A percentile compares a stretch with the other conserved stretches of the same genome.
Conservation (phyloP, 2,797 vertebrate species). For the Takifugu ocellatus region DNA sequence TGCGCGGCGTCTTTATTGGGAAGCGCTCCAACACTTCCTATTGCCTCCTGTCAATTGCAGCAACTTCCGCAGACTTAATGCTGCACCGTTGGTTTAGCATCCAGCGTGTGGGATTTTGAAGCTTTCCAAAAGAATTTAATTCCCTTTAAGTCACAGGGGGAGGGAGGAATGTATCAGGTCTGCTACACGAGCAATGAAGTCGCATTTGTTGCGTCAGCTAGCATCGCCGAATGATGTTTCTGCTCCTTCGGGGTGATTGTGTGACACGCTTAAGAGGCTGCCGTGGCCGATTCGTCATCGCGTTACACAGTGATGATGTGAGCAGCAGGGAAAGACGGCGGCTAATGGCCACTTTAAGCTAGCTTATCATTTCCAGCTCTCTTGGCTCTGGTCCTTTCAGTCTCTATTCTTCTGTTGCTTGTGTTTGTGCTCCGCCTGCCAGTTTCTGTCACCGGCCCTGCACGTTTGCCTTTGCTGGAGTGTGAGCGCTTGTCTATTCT, state of each 20-base stretch:
- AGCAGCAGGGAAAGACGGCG: not conserved
- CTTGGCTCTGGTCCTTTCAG: not conserved
- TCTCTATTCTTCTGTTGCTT: constrained; percentile 1
- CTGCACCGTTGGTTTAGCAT: too few species aligned
- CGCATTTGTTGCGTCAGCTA: constrained; percentile 5
- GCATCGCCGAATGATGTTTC: constrained; percentile 8
- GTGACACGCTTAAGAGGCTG: constrained; percentile 24
- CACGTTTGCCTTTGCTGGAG: constrained; percentile 9
- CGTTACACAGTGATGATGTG: not conserved
- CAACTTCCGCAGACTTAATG: too few species aligned
- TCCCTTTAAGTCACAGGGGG: not conserved
- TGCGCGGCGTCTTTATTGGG: not conserved
- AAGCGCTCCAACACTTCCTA: too few species aligned
- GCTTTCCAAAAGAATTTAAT: not conserved
- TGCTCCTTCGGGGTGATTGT: constrained; percentile 10
- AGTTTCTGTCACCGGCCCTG: constrained; percentile 11
- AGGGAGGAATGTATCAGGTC: not conserved
- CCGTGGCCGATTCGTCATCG: constrained; percentile 16
- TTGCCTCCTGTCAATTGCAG: too few species aligned
- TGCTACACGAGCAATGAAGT: constrained; percentile 7
- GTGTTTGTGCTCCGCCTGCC: not conserved
- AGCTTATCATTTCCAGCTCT: not conserved
- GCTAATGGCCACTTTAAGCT: not conserved
- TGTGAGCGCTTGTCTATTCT: constrained; percentile 28
- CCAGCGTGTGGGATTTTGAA: too few species aligned